phyloP scores from a whole-genome alignment of 2,797 vertebrate species.

The Alcedo atthis region DNA sequence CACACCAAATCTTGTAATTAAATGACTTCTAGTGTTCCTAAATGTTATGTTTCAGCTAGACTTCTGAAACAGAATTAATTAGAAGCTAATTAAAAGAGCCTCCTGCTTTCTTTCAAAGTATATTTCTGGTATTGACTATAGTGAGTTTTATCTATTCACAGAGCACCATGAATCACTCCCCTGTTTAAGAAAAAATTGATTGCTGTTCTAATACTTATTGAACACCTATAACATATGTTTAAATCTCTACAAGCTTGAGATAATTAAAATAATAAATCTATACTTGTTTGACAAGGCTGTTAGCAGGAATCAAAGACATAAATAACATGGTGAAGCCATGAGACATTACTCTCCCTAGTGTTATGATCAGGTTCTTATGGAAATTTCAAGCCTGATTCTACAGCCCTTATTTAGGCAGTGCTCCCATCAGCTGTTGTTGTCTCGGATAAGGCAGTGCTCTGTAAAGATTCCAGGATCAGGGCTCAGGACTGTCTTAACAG shows the following conservation, averaged over 20 bases:
- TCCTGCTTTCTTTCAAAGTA: slow-evolving; percentile 43
- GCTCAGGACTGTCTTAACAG: neutral
- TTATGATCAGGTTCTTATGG: neutral
- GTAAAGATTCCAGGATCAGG: neutral
- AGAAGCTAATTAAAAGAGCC: slow-evolving; percentile 68
- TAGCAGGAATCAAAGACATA: slow-evolving; percentile 63
- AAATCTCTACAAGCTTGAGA: slow-evolving; percentile 70
- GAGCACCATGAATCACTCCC: slow-evolving; percentile 65
- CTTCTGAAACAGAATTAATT: slow-evolving; percentile 72
- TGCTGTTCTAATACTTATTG: slow-evolving; percentile 77
- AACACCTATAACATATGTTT: slow-evolving; percentile 76
- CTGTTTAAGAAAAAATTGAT: slow-evolving; percentile 72
- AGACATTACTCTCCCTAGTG: slow-evolving; percentile 1
- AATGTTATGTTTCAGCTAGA: slow-evolving; percentile 67
- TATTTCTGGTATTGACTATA: slow-evolving; percentile 23
- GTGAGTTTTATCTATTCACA: slow-evolving; percentile 54
- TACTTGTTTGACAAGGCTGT: slow-evolving; percentile 62
- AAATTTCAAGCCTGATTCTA: neutral
- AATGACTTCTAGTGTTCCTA: slow-evolving; percentile 68
- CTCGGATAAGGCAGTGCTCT: neutral
- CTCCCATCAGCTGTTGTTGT: neutral
- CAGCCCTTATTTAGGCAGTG: neutral
- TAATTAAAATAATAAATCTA: slow-evolving; percentile 79
- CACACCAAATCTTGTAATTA: slow-evolving; percentile 65
- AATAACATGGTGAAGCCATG: slow-evolving; percentile 35